Conservation (phyloP, 1,140 invertebrate species). For the honey bee (Apis mellifera) region DNA sequence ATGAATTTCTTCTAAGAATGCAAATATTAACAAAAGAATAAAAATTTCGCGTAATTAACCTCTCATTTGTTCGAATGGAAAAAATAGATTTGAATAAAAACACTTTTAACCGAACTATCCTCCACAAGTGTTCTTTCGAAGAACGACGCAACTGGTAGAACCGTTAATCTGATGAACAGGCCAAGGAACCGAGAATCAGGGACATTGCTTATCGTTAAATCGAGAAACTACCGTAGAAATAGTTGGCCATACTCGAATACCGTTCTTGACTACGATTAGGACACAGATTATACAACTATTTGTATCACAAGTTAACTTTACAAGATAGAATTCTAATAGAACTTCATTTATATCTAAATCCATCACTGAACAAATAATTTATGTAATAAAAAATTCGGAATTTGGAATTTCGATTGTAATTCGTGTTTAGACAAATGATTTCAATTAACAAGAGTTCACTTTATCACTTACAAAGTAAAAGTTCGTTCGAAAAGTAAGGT, state of each 20-base stretch:
- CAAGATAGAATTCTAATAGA: background rate
- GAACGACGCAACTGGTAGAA: background rate
- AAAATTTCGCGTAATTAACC: background rate
- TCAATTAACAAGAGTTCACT: no score
- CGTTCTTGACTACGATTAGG: slow-evolving; percentile 8
- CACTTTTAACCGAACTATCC: background rate
- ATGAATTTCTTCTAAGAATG: no score
- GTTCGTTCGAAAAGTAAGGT: no score
- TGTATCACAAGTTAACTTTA: background rate
- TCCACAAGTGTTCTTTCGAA: background rate
- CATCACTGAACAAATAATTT: background rate
- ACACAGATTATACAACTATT: background rate
- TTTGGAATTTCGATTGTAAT: background rate
- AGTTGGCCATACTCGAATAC: slow-evolving; percentile 5
- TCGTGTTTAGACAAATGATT: no score
- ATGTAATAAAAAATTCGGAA: no score
- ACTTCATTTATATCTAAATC: background rate
- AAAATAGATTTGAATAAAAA: background rate
- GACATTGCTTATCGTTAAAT: slow-evolving; percentile 37
- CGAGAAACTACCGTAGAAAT: slow-evolving; percentile 41
- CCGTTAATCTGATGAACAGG: slow-evolving; percentile 26
- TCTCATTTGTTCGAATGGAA: no score
- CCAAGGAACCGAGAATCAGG: slow-evolving; percentile 11
- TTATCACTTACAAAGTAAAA: no score
- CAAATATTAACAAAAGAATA: no score